Base-by-base conservation (phyloP, 2,888 invertebrate species). In the Serrognathus titanus region DNA sequence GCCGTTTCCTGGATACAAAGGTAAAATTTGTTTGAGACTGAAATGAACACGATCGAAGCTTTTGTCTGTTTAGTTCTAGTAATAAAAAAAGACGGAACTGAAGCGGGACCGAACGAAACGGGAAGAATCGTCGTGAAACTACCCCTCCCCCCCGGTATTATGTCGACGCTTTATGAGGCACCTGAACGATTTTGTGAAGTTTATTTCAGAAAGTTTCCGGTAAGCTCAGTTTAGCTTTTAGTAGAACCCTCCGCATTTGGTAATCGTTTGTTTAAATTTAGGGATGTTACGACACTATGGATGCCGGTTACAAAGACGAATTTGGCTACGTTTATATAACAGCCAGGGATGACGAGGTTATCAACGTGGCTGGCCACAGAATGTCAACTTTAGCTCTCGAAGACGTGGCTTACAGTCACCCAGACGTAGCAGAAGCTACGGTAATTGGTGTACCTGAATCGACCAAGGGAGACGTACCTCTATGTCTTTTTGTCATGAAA, bases 261-360 rank as follows among this genome's bases (percentile, higher is more conserved):
- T 31, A 31, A 31, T 7, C 4, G 24, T 7, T 31, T 6, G 24
- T 5, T 31, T 31, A 5, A 31, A 31, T 65, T 9, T 69, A 92
- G 92, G 92, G 92, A 3, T 93, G 86, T 75, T 94, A 97, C 72
- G 95, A 96, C 71, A 96, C 96, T 0, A 95, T 95, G 90, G 97
- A 97, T 73, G 94, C 94, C 0, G 97, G 96, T 0, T 92, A 89
- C 75, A 83, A 86, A 55, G 93, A 94, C 70, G 84, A 88, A 52
- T 85, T 88, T 63, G 94, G 94, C 0, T 91, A 91, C 53, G 83
- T 97, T 1, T 93, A 89, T 77, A 93, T 97, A 10, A 92, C 94
- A 50, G 91, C 95, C 0, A 82, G 97, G 36, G 94, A 92, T 58
- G 97, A 97, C 78, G 97, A 97, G 76, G 90, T 94, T 58, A 96